These are phyloP conservation scores for Leptinotarsa lineolata DNA, from an alignment of 1,140 invertebrate species.

Conservation along the genomic window DNA sequence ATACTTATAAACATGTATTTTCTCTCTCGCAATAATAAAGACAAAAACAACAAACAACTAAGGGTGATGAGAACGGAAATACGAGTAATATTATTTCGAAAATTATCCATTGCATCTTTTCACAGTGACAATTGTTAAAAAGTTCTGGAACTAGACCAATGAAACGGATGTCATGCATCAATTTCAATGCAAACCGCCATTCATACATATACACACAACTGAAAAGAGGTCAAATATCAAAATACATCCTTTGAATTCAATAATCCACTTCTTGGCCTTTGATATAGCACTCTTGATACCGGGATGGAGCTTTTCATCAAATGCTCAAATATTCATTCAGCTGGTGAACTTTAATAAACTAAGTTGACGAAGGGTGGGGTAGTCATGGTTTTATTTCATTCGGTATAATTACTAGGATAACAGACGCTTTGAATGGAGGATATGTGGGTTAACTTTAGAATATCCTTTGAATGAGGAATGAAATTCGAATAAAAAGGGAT, in stretches of 20 bases:
- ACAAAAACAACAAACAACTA: no score
- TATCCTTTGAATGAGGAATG: background rate
- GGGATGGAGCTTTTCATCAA: slow-evolving; percentile 13
- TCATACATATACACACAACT: background rate
- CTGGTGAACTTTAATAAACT: slow-evolving; percentile 15
- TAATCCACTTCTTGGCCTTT: slow-evolving; percentile 20
- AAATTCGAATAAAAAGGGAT: background rate
- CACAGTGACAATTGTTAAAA: no score
- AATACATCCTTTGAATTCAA: slow-evolving; percentile 20
- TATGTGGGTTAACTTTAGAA: no score
- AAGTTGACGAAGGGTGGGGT: background rate
- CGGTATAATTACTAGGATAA: background rate
- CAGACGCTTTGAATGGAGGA: no score
- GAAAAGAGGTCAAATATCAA: slow-evolving; percentile 15
- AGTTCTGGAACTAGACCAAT: background rate
- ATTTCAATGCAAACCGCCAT: background rate
- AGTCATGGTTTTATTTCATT: slow-evolving; percentile 12
- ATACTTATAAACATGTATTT: no score
- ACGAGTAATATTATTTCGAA: no score
- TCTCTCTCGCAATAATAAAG: no score
- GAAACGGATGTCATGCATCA: background rate
- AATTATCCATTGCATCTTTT: no score
- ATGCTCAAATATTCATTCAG: slow-evolving; percentile 13
- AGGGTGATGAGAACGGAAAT: no score
- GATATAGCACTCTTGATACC: slow-evolving; percentile 9